Conservation (phyloP, 1,140 invertebrate genomes). For the Nixonia krombeini region DNA sequence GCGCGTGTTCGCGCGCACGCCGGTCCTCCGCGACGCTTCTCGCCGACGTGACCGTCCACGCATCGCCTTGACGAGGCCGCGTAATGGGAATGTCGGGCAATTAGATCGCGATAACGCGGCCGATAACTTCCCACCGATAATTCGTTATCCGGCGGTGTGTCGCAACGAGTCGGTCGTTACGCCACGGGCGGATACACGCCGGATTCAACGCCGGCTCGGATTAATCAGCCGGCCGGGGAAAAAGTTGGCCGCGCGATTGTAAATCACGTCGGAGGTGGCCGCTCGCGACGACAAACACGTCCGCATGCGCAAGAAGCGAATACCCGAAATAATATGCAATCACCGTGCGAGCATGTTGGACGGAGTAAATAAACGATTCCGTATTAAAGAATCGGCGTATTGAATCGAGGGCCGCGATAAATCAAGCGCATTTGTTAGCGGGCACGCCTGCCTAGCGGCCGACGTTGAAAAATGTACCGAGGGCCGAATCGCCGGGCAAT, state of each 20-base stretch:
- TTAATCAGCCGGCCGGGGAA: slow-evolving; percentile 9
- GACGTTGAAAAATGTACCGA: slow-evolving; percentile 43
- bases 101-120: too few relatives aligned
- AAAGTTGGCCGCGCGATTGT: neutral
- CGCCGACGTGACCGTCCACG: too few relatives aligned
- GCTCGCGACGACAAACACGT: neutral
- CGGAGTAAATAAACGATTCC: slow-evolving; percentile 37
- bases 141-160: too few relatives aligned
- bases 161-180: too few relatives aligned
- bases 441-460: slow-evolving; percentile 36
- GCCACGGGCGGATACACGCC: too few relatives aligned
- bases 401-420: slow-evolving; percentile 43
- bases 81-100: too few relatives aligned
- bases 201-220: too few relatives aligned
- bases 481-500: slow-evolving; percentile 60
- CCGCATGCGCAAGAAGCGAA: slow-evolving; percentile 6
- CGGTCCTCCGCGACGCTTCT: neutral
- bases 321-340: slow-evolving; percentile 37
- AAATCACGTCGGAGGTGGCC: neutral
- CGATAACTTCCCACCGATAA: too few relatives aligned
- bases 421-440: slow-evolving; percentile 52
- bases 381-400: slow-evolving; percentile 41
- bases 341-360: slow-evolving; percentile 9
- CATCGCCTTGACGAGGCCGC: too few relatives aligned
- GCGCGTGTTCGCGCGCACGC: slow-evolving; percentile 44